phyloP scores from a whole-genome alignment of 1,140 invertebrate genomes.

The Argopecten irradians region DNA sequence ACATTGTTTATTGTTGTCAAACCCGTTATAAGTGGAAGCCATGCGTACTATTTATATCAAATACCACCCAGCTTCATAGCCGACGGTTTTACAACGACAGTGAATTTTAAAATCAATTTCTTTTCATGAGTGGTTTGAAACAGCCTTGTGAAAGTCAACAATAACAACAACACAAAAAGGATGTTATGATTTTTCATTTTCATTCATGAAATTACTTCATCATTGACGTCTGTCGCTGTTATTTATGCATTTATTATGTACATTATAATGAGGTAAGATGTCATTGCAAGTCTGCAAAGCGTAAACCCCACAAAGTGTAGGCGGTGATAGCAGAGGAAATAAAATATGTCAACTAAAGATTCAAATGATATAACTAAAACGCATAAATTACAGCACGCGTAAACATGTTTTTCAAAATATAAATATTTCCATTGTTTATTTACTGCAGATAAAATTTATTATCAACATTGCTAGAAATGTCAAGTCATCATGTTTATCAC shows the following conservation, averaged over 20 bases:
- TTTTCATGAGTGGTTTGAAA: not conserved
- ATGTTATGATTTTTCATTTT: not conserved
- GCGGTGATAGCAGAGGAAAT: no score
- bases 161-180: not conserved
- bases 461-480: no score
- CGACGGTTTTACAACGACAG: not conserved
- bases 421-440: no score
- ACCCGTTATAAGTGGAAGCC: not conserved
- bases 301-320: no score
- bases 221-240: not conserved
- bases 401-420: no score
- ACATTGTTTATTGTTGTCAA: not conserved
- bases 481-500: no score
- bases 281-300: not conserved
- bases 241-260: not conserved
- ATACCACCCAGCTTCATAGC: not conserved
- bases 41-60: not conserved
- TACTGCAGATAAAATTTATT: no score
- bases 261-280: not conserved
- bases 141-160: not conserved
- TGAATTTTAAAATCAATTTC: not conserved
- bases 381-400: no score
- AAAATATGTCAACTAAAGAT: no score
- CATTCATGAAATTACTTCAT: not conserved
- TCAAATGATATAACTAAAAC: no score